A percentile compares a stretch with the other conserved stretches of the same genome.
Evolutionary conservation across 1,140 invertebrate species (phyloP).

Genomic region (Alviniconcha marisindica): DNA sequence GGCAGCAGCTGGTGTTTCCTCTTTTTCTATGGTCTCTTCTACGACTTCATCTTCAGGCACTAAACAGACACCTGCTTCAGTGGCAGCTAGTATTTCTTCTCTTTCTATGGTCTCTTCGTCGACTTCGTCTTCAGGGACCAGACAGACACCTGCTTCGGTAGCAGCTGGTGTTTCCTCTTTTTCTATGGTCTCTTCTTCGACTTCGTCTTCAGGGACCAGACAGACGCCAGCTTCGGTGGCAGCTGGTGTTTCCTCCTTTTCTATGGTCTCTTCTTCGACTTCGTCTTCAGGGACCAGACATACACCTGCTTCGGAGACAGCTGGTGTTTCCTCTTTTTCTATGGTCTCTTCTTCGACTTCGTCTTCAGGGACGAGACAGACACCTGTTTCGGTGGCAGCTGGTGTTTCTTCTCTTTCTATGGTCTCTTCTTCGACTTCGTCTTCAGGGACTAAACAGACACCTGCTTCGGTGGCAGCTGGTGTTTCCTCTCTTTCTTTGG

Average conservation of each 20-base stretch:
- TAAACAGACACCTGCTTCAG: conserved; percentile 14
- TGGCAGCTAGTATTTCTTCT: background rate
- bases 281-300: conserved; percentile 45
- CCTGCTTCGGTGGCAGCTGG: background rate
- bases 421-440: background rate
- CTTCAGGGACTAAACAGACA: background rate
- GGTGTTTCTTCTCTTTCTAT: background rate
- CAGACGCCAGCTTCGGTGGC: background rate
- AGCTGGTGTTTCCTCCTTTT: background rate
- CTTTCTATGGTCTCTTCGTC: conserved; percentile 16
- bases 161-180: background rate
- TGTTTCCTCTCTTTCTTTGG: background rate
- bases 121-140: conserved; percentile 36
- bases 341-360: background rate
- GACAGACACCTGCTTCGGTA: background rate
- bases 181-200: background rate
- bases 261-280: conserved; percentile 64
- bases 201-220: conserved; percentile 11
- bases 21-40: conserved; percentile 32
- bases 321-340: too few relatives aligned
- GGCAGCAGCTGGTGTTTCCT: too few relatives aligned
- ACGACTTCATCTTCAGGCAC: conserved; percentile 24
- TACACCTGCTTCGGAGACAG: background rate
- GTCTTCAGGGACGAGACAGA: background rate
- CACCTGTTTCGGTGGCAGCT: background rate